Conservation (phyloP, 1,140 invertebrate genomes). For the Tetranychus urticae region DNA sequence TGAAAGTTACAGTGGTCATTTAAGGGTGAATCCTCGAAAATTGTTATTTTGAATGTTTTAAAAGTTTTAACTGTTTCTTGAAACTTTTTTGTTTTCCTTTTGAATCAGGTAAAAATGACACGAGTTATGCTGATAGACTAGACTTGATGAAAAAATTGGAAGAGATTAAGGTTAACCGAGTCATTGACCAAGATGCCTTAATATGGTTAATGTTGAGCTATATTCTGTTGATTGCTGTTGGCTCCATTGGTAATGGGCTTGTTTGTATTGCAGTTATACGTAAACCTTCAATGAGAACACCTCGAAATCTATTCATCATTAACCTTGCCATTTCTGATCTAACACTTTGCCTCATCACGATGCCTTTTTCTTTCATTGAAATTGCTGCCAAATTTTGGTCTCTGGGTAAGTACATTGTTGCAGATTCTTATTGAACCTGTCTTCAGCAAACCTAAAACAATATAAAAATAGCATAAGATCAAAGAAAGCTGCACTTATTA, state of each 20-base stretch:
- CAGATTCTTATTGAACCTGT: neutral
- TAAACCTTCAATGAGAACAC: constrained; percentile 57
- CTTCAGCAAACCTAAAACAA: no score
- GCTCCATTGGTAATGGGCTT: constrained; percentile 47
- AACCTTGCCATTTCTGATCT: constrained; percentile 63
- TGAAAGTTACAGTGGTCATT: no score
- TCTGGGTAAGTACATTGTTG: constrained; percentile 11
- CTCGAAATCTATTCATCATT: constrained; percentile 67
- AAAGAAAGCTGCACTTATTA: no score
- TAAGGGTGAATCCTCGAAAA: no score
- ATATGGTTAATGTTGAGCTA: constrained; percentile 28
- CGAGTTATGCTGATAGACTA: no score
- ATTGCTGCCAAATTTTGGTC: constrained; percentile 36
- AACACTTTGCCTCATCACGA: constrained; percentile 54
- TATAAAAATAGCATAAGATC: no score
- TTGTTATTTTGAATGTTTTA: no score
- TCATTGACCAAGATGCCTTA: neutral
- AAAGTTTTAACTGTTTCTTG: no score
- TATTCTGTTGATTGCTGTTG: constrained; percentile 43
- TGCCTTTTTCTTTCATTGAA: constrained; percentile 58
- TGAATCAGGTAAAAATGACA: no score
- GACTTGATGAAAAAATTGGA: neutral
- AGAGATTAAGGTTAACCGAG: constrained; percentile 23
- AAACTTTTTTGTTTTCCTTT: no score
- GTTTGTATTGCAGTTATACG: constrained; percentile 49